Evolutionary conservation across 2,888 invertebrate genomes (phyloP).

Genomic region (Megastigmus dorsalis): DNA sequence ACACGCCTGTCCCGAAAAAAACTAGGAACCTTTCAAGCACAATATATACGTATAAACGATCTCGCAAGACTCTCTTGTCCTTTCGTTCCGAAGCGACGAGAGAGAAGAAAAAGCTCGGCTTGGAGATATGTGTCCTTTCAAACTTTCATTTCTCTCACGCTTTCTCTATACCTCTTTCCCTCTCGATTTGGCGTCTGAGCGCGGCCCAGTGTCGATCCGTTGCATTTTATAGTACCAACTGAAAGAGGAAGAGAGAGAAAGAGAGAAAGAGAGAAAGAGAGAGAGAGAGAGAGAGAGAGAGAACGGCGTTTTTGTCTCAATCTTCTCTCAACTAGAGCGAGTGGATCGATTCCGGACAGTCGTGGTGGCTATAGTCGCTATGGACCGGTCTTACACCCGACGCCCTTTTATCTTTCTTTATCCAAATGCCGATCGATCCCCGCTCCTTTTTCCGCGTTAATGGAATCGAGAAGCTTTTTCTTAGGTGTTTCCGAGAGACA

Average conservation of each 20-base stretch:
- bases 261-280: background rate
- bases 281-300: background rate
- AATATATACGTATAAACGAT: no score
- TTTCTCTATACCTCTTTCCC: background rate
- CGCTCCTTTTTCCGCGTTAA: slow-evolving; percentile 1
- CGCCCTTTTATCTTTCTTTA: slow-evolving; percentile 23
- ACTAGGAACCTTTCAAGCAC: no score
- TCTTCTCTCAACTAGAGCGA: slow-evolving; percentile 28
- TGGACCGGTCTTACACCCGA: background rate
- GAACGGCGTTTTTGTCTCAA: slow-evolving; percentile 32
- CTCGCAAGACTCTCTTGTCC: no score
- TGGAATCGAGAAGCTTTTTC: slow-evolving; percentile 3
- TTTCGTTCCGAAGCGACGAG: background rate
- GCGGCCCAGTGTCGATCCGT: slow-evolving; percentile 14
- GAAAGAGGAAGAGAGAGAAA: background rate
- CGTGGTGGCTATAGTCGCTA: no score
- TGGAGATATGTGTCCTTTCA: slow-evolving; percentile 30
- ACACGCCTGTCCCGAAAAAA: background rate
- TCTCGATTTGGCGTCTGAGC: slow-evolving; percentile 10
- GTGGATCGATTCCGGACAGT: slow-evolving; percentile 41
- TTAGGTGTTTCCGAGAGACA: no score
- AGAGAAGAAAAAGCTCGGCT: slow-evolving; percentile 26
- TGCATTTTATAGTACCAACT: slow-evolving; percentile 17
- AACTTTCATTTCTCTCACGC: no score
- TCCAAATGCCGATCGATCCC: slow-evolving; percentile 25